Conservation (phyloP, 30 jellyfish, hydroid and myxozoan genomes). For the Catostylus mosaicus region DNA sequence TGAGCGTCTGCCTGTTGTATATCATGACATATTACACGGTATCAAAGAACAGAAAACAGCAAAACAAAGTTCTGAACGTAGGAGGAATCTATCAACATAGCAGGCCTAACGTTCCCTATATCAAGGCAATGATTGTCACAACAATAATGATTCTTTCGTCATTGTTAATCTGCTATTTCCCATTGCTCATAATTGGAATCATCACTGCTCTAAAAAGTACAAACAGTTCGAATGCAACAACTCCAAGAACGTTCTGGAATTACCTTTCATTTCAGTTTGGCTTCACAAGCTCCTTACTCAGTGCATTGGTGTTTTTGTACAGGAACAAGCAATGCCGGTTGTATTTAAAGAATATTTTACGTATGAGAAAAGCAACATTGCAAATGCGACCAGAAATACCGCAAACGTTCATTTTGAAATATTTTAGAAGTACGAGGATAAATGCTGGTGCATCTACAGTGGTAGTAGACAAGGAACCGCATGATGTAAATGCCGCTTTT, state of each 20-base stretch:
- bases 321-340: constrained; percentile 33
- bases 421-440: not conserved
- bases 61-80: constrained; percentile 2
- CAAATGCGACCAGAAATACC: not conserved
- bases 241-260: constrained; percentile 38
- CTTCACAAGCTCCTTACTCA: constrained; percentile 42
- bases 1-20: constrained; percentile 21
- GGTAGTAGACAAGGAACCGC: not conserved
- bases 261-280: constrained; percentile 54
- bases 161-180: constrained; percentile 37
- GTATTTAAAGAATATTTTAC: not conserved
- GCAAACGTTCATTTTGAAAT: not conserved
- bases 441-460: not conserved
- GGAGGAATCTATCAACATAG: not conserved
- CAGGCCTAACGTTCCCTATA: constrained; percentile 27
- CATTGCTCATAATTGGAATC: constrained; percentile 43
- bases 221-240: not conserved
- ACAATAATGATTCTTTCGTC: constrained; percentile 39
- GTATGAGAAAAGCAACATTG: not conserved
- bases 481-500: too few relatives aligned
- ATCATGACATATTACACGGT: constrained; percentile 49
- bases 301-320: constrained; percentile 44
- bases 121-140: constrained; percentile 44
- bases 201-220: constrained; percentile 20
- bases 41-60: constrained; percentile 25